Percentiles rank a stretch among this genome's conserved stretches.
Conservation (phyloP, 2,113 vertebrate species). For the Pterocles gutturalis region DNA sequence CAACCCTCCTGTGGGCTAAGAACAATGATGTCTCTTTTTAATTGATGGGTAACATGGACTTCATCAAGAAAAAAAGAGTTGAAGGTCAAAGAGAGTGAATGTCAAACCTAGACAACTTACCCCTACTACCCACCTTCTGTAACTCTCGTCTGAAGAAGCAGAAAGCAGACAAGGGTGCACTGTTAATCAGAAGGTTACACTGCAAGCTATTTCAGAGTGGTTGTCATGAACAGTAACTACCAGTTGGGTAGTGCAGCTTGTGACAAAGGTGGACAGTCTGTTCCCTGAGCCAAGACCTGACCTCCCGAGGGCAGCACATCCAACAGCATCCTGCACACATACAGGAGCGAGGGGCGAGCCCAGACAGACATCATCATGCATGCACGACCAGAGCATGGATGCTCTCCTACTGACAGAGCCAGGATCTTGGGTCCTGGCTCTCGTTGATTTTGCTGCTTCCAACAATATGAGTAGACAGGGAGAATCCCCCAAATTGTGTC, state of each 20-base stretch:
- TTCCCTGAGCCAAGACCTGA: neutral
- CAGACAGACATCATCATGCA: neutral
- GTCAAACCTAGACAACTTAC: neutral
- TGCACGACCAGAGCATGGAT: neutral
- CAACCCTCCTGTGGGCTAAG: neutral
- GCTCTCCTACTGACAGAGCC: neutral
- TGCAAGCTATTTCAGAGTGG: neutral
- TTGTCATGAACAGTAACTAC: neutral
- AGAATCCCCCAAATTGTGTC: neutral
- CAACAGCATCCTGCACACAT: neutral
- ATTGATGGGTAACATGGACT: neutral
- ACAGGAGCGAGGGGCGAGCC: fast-evolving
- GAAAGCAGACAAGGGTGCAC: neutral
- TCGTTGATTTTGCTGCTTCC: neutral
- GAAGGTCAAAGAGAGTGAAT: neutral
- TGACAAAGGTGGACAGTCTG: neutral
- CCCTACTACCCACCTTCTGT: neutral
- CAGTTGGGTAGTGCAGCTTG: neutral
- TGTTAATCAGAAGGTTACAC: neutral
- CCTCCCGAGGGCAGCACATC: neutral
- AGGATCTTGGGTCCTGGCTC: neutral
- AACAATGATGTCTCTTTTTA: neutral
- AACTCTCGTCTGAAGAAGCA: neutral
- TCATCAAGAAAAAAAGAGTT: neutral
- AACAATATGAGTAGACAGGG: neutral